These are phyloP conservation scores for Morone saxatilis DNA, from an alignment of 2,113 vertebrate species.

Conservation along the genomic window DNA sequence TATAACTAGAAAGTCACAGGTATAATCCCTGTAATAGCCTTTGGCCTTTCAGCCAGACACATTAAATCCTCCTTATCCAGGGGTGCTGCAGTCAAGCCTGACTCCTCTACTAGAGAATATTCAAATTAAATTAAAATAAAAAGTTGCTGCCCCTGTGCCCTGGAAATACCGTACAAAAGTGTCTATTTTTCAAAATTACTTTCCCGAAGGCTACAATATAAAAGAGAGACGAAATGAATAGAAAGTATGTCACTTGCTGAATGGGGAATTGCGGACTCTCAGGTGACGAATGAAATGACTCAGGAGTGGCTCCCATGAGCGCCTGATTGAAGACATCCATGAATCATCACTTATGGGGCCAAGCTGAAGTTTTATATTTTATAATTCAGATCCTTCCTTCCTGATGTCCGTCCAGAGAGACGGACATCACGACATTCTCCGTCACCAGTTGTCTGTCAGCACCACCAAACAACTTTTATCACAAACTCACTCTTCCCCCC, in stretches of 20 bases:
- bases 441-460: slow-evolving; percentile 54
- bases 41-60: slow-evolving; percentile 10
- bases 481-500: slow-evolving; percentile 4
- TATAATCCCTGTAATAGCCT: slow-evolving; percentile 11
- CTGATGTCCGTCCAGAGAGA: slow-evolving; percentile 19
- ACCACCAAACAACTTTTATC: slow-evolving; percentile 47
- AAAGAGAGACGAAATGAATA: slow-evolving; percentile 33
- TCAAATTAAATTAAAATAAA: slow-evolving; percentile 16
- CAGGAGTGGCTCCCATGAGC: slow-evolving; percentile 33
- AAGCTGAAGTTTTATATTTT: slow-evolving; percentile 7
- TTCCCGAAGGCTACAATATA: neutral
- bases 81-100: slow-evolving; percentile 1
- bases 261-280: slow-evolving; percentile 16
- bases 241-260: slow-evolving; percentile 29
- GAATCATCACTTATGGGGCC: slow-evolving; percentile 47
- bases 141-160: neutral
- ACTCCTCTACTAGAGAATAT: neutral
- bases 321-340: slow-evolving; percentile 33
- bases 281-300: slow-evolving; percentile 43
- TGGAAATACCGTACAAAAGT: slow-evolving; percentile 1
- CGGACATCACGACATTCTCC: slow-evolving; percentile 44
- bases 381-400: slow-evolving; percentile 29
- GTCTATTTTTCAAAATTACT: slow-evolving; percentile 8
- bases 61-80: neutral
- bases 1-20: slow-evolving; percentile 2